These are phyloP conservation scores for Acanthaster planci DNA, from an alignment of 35 echinoderm and acorn worm genomes.

Conservation along the genomic window DNA sequence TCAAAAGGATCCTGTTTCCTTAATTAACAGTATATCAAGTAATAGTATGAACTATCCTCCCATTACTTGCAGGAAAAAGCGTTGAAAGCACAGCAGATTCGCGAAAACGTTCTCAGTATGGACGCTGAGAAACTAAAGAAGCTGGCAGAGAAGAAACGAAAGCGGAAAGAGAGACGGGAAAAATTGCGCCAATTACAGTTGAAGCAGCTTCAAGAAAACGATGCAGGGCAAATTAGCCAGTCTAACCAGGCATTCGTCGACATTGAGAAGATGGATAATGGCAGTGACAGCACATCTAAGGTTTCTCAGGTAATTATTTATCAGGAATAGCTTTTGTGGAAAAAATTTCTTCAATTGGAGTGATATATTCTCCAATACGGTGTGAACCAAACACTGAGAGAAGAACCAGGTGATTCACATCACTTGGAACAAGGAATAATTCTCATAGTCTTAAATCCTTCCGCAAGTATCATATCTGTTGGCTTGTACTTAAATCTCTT, in stretches of 20 bases:
- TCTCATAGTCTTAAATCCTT: too few relatives aligned
- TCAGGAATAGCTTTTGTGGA: background rate
- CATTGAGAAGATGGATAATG: slow-evolving; percentile 23
- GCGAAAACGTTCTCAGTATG: slow-evolving; percentile 53
- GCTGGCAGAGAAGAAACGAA: slow-evolving; percentile 73
- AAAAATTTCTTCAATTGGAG: too few relatives aligned
- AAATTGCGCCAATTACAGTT: slow-evolving; percentile 15
- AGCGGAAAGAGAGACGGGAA: slow-evolving; percentile 48
- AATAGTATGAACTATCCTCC: too few relatives aligned
- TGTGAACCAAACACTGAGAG: too few relatives aligned
- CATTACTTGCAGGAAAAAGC: slow-evolving; percentile 57
- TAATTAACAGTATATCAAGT: too few relatives aligned
- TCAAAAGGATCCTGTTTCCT: too few relatives aligned
- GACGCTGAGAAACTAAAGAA: slow-evolving; percentile 67
- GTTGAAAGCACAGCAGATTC: slow-evolving; percentile 55
- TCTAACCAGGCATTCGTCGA: background rate
- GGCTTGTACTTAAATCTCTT: too few relatives aligned
- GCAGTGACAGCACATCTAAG: slow-evolving; percentile 53
- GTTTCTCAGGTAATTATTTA: slow-evolving; percentile 64
- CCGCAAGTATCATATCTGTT: too few relatives aligned
- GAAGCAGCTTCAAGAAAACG: slow-evolving; percentile 29
- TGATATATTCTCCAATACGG: too few relatives aligned
- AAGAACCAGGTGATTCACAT: too few relatives aligned
- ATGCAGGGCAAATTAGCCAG: background rate
- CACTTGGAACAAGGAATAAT: too few relatives aligned